Evolutionary conservation across 2,888 invertebrate genomes (phyloP).

Genomic region (Tillus elongatus): DNA sequence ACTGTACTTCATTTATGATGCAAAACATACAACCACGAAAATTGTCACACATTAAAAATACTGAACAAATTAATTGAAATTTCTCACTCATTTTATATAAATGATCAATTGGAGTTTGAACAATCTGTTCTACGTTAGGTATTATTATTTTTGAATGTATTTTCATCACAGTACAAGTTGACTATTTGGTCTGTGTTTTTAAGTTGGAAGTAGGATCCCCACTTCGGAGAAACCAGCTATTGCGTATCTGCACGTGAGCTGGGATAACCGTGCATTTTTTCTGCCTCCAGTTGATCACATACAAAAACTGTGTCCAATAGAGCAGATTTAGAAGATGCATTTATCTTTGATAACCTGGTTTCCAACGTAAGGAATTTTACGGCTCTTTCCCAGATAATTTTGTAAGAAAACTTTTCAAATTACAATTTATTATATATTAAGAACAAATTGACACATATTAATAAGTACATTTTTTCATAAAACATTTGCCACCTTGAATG

Average conservation of each 20-base stretch:
- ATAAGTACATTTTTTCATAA: too few relatives aligned
- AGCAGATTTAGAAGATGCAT: slow-evolving; percentile 51
- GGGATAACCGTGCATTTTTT: slow-evolving; percentile 42
- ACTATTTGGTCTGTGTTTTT: slow-evolving; percentile 39
- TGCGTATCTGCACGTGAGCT: slow-evolving; percentile 43
- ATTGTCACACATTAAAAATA: too few relatives aligned
- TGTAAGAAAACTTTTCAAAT: slow-evolving; percentile 44
- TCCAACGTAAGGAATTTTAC: slow-evolving; percentile 60
- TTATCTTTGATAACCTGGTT: slow-evolving; percentile 72
- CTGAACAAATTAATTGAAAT: too few relatives aligned
- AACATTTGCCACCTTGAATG: too few relatives aligned
- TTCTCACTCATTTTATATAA: too few relatives aligned
- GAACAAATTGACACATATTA: too few relatives aligned
- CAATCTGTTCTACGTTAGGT: too few relatives aligned
- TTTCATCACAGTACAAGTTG: slow-evolving; percentile 53
- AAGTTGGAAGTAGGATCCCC: slow-evolving; percentile 61
- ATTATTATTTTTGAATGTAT: too few relatives aligned
- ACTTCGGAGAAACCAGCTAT: slow-evolving; percentile 49
- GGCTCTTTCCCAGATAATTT: slow-evolving; percentile 39
- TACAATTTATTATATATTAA: too few relatives aligned
- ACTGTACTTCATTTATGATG: too few relatives aligned
- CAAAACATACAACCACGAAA: too few relatives aligned
- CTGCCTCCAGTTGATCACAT: slow-evolving; percentile 59
- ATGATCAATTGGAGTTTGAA: too few relatives aligned
- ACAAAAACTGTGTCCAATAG: slow-evolving; percentile 61